phyloP scores from a whole-genome alignment of 2,113 vertebrate species.

The Callorhinus ursinus region DNA sequence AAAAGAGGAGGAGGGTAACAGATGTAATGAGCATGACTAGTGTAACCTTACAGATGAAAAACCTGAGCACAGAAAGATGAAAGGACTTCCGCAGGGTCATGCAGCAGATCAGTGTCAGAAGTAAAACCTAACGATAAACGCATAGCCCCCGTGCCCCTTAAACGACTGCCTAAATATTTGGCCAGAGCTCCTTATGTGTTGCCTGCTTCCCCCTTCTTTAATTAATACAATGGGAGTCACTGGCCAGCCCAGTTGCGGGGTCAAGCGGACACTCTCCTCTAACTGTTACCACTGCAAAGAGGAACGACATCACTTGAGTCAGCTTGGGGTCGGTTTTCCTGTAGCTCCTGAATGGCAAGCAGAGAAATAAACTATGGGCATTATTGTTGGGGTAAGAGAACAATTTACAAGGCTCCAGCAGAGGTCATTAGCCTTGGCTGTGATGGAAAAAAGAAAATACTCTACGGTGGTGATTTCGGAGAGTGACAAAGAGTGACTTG shows the following conservation, averaged over 20 bases:
- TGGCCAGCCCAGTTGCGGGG: neutral
- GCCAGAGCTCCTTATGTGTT: neutral
- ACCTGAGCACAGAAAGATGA: neutral
- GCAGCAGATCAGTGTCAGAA: neutral
- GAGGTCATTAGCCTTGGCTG: neutral
- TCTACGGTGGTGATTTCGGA: constrained; percentile 35
- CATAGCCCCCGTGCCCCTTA: rapidly evolving
- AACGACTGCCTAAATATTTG: neutral
- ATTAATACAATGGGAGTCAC: neutral
- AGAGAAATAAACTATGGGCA: neutral
- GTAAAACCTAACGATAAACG: neutral
- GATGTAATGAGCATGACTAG: neutral
- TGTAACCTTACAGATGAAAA: neutral
- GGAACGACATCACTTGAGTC: neutral
- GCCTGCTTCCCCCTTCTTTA: neutral
- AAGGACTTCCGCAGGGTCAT: neutral
- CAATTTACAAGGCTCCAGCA: constrained; percentile 40
- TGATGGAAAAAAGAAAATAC: constrained; percentile 35
- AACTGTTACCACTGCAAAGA: neutral
- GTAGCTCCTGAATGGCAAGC: neutral
- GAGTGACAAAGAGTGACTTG: constrained; percentile 49
- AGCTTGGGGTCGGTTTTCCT: neutral
- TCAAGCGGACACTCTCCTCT: neutral
- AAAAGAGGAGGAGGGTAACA: neutral
- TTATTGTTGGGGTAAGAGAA: neutral